These are phyloP conservation scores for Nannoperca australis DNA, from an alignment of 2,797 vertebrate species.

Conservation along the genomic window DNA sequence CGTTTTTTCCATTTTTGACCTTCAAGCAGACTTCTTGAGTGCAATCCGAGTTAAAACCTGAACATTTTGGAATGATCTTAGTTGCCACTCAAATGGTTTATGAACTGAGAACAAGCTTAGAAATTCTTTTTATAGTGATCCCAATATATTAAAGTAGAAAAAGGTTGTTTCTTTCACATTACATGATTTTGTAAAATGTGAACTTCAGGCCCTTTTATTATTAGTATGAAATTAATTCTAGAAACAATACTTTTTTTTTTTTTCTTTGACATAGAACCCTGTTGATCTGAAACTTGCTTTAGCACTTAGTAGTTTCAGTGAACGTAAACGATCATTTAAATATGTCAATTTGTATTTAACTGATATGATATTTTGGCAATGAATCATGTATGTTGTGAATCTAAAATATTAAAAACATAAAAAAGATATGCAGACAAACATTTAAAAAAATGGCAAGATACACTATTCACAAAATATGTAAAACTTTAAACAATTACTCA, in stretches of 20 bases:
- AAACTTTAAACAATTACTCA: slow-evolving; percentile 64
- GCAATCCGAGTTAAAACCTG: slow-evolving; percentile 41
- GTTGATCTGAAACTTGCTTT: slow-evolving; percentile 46
- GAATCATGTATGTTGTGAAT: slow-evolving; percentile 47
- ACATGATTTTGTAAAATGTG: slow-evolving; percentile 49
- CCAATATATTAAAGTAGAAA: slow-evolving; percentile 64
- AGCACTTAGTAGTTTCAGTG: slow-evolving; percentile 48
- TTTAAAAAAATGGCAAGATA: slow-evolving; percentile 49
- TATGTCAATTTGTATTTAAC: slow-evolving; percentile 38
- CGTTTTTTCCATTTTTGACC: slow-evolving; percentile 12
- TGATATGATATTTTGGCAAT: slow-evolving; percentile 66
- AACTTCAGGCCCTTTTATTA: slow-evolving; percentile 44
- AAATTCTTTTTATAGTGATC: slow-evolving; percentile 33
- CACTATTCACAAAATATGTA: slow-evolving; percentile 59
- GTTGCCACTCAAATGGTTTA: slow-evolving; percentile 37
- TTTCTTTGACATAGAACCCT: slow-evolving; percentile 42
- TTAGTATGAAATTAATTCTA: slow-evolving; percentile 46
- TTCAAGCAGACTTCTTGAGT: slow-evolving; percentile 9
- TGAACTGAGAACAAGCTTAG: slow-evolving; percentile 43
- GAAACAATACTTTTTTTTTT: slow-evolving; percentile 29
- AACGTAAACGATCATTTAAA: slow-evolving; percentile 37
- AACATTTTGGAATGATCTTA: slow-evolving; percentile 60
- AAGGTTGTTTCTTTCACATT: slow-evolving; percentile 30
- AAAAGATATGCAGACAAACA: slow-evolving; percentile 61
- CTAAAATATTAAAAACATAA: slow-evolving; percentile 57